Base-by-base conservation (phyloP, 1,140 invertebrate genomes). In the Telenomus remus region DNA sequence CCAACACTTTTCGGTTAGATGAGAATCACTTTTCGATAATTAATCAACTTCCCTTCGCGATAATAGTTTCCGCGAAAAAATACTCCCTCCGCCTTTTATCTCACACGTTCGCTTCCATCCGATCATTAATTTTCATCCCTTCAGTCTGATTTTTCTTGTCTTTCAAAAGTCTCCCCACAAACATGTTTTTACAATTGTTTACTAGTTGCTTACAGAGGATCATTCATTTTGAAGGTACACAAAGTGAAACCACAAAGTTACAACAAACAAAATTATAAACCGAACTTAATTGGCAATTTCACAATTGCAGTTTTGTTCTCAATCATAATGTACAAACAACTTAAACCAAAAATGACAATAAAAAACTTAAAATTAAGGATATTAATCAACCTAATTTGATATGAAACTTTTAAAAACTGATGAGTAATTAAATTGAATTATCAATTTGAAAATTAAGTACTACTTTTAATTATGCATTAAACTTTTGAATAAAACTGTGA, bases 131-230 rank as follows among this genome's bases (percentile, higher is more conserved):
- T 9, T 11, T 39, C 8, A 3, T 11, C 9, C 37, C 37, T 9
- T 9, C 9, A 39, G 1, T n/a, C n/a, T n/a, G n/a, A n/a, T n/a
- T n/a, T 39, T 39, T 9, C 37, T n/a, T 9, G 37, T 39, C 37
- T 33, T 15, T 50, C n/a, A 66, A 77, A 77, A 80, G 79, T 73
- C 43, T 76, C 50, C 37, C 60, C 19, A 27, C 19, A 27, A 27
- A 27, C 1, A 78, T 78, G 53, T 57, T 82, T 16, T 60, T 79
- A 14, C 75, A 66, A 53, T 70, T 66, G 12, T 69, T 82, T 37
- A 71, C 71, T n/a, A 51, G 71, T 16, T 82, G 80, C 46, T 80
- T 82, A 37, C 64, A 76, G 7, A 51, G 72, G 51, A 59, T 73
- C 14, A 57, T 70, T 44, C 56, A 42, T 34, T 74, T 66, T 33